These are phyloP conservation scores for Zophobas atratus DNA, from an alignment of 1,140 invertebrate species.

Conservation along the genomic window DNA sequence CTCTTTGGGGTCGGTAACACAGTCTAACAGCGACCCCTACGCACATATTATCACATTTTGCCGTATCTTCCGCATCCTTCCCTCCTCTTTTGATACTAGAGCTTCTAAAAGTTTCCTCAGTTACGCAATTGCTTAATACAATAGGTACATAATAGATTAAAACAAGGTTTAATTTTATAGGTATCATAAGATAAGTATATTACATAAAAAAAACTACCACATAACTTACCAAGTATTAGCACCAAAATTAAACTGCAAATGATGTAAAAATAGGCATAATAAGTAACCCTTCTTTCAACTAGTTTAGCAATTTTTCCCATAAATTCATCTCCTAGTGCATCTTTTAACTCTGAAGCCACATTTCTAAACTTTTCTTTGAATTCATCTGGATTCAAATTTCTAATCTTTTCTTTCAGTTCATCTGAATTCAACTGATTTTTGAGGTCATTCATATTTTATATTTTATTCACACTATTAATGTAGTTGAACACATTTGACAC, in stretches of 20 bases:
- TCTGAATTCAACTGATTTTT: constrained; percentile 10
- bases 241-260: background rate
- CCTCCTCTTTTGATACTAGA: no score
- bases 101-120: no score
- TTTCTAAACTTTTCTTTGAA: constrained; percentile 39
- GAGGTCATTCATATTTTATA: no score
- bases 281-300: background rate
- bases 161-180: no score
- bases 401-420: constrained; percentile 5
- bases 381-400: constrained; percentile 9
- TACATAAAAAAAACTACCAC: background rate
- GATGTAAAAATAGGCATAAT: constrained; percentile 11
- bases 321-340: constrained; percentile 38
- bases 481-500: no score
- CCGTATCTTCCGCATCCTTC: no score
- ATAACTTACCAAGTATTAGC: constrained; percentile 7
- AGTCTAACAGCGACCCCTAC: no score
- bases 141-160: no score
- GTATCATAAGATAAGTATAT: background rate
- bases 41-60: no score
- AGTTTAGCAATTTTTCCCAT: constrained; percentile 24
- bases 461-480: no score
- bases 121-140: no score
- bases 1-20: no score
- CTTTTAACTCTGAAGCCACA: constrained; percentile 26